Evolutionary conservation across 2,888 invertebrate species (phyloP).

Genomic region (Luperina nickerlii): DNA sequence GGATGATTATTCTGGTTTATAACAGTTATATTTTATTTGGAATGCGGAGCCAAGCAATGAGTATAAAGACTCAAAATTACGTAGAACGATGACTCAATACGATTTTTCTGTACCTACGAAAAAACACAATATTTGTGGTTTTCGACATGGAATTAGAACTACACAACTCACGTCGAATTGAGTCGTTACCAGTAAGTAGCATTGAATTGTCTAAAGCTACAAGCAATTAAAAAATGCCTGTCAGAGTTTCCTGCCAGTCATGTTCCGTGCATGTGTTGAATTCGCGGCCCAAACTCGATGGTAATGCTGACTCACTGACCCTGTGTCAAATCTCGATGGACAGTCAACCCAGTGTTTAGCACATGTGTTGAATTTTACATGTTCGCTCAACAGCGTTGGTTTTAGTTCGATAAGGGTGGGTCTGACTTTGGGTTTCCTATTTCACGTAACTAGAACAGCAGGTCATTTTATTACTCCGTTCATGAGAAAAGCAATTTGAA

Average conservation of each 20-base stretch:
- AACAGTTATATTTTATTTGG: constrained; percentile 37
- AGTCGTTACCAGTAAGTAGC: constrained; percentile 64
- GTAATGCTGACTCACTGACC: constrained; percentile 84
- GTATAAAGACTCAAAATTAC: constrained; percentile 34
- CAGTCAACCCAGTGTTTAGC: constrained; percentile 82
- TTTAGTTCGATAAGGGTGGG: constrained; percentile 26
- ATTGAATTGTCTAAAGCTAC: constrained; percentile 81
- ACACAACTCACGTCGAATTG: constrained; percentile 58
- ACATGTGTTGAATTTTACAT: constrained; percentile 76
- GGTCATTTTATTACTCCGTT: not conserved
- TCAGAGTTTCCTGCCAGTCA: constrained; percentile 83
- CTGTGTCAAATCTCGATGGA: constrained; percentile 89
- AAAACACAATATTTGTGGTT: constrained; percentile 50
- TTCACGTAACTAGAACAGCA: constrained; percentile 2
- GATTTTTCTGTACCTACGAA: constrained; percentile 4
- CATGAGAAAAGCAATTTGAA: not conserved
- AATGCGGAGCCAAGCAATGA: constrained; percentile 1
- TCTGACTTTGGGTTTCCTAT: constrained; percentile 9
- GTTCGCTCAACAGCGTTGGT: constrained; percentile 31
- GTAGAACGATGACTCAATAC: constrained; percentile 28
- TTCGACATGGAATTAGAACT: not conserved
- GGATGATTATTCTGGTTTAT: constrained; percentile 42
- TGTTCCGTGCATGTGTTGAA: constrained; percentile 81
- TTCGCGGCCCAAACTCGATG: constrained; percentile 73
- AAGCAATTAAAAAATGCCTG: constrained; percentile 87